A percentile compares a stretch with the other conserved stretches of the same genome.
Conservation (phyloP, 2,797 vertebrate genomes). For the Eulemur rubriventer region DNA sequence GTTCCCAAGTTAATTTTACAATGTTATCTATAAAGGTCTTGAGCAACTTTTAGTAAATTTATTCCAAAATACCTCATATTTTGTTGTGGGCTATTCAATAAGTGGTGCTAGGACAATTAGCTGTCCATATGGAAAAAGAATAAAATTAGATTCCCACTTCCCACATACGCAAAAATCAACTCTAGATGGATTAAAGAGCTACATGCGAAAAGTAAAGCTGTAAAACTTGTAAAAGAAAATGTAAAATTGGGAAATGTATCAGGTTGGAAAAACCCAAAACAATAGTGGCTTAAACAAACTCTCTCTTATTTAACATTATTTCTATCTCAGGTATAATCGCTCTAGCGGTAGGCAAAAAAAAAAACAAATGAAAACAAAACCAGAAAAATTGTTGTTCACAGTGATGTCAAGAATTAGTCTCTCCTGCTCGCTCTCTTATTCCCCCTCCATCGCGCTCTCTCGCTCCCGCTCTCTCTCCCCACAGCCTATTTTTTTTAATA, state of each 20-base stretch:
- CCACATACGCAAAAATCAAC: slow-evolving; percentile 37
- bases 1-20: not conserved
- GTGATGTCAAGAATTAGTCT: not conserved
- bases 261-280: not conserved
- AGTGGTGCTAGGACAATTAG: slow-evolving; percentile 49
- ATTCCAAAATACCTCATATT: slow-evolving; percentile 44
- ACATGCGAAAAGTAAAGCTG: slow-evolving; percentile 36
- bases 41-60: not conserved
- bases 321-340: not conserved
- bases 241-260: not conserved
- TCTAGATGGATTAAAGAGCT: slow-evolving; percentile 22
- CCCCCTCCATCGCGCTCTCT: not conserved
- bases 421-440: not conserved
- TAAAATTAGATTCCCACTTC: slow-evolving; percentile 76
- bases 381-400: not conserved
- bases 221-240: slow-evolving; percentile 49
- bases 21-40: not conserved
- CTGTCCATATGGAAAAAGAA: slow-evolving; percentile 67
- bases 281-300: not conserved
- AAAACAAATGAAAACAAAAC: not conserved
- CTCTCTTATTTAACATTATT: not conserved
- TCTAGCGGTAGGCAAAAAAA: not conserved
- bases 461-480: not conserved
- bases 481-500: no score
- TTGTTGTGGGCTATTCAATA: slow-evolving; percentile 34